These are phyloP conservation scores for Psettodes erumei DNA, from an alignment of 2,113 vertebrate species.

Conservation along the genomic window DNA sequence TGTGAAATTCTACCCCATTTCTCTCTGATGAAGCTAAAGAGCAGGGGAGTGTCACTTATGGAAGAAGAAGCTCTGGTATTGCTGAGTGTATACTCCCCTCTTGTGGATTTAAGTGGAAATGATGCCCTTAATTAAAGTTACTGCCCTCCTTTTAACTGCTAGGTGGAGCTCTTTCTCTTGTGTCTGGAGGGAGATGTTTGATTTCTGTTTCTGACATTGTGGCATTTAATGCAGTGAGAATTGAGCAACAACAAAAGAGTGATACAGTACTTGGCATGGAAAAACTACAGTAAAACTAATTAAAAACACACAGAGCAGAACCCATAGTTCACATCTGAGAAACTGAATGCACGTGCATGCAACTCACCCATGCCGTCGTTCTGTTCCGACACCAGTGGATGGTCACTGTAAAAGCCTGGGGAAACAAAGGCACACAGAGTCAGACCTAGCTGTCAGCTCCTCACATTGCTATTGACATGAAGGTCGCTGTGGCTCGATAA, in stretches of 20 bases:
- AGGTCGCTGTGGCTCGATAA: neutral
- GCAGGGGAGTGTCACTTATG: fast-evolving
- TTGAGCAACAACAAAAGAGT: no score
- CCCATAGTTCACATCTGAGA: neutral
- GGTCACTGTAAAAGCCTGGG: constrained; percentile 84
- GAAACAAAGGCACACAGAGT: neutral
- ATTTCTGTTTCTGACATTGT: neutral
- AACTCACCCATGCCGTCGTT: constrained; percentile 78
- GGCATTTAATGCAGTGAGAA: neutral
- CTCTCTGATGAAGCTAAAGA: neutral
- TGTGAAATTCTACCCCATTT: neutral
- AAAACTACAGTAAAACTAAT: no score
- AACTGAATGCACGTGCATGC: neutral
- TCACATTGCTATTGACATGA: neutral
- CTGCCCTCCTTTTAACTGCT: constrained; percentile 13
- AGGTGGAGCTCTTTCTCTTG: constrained; percentile 58
- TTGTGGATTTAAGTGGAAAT: constrained; percentile 54
- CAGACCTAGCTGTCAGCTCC: neutral
- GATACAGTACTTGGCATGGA: neutral
- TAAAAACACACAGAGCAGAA: no score
- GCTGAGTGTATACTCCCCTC: constrained; percentile 57
- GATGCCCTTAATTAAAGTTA: neutral
- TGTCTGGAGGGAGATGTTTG: neutral
- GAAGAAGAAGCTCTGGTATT: neutral
- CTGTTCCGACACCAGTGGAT: constrained; percentile 80